Evolutionary conservation across 1,140 invertebrate genomes (phyloP), one percentile per base, ranked within the genome.

Genomic region (Aphis craccivora): DNA sequence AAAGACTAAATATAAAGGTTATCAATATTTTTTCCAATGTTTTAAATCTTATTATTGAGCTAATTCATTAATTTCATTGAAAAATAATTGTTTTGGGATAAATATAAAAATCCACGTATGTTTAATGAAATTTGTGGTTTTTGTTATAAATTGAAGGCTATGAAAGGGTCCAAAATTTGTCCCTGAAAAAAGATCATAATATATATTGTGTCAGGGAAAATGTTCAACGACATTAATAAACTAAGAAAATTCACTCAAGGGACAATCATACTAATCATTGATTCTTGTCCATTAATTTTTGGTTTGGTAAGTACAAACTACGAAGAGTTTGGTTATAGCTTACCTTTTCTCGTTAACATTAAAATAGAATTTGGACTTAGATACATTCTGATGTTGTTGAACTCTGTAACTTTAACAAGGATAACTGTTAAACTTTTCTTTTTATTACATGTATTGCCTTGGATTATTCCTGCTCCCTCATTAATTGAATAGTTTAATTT

Each of bases 221-320:
- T 67, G 18, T 67, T 30, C 14, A 23, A 60, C 20, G 25, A 8
- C 37, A n/a, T 90, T 67, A 30, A 90, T 67, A 18, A 90, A 67
- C 60, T 67, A 35, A 18, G 25, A 90, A 67, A 90, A 20, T 25
- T 40, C 30, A 90, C 22, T 37, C n/a, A 67, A 30, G 25, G 55
- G 14, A 91, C 14, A 45, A 37, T 76, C 20, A 76, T 45, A 76
- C 5, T 35, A 67, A 76, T 76, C 40, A 76, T 91, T 91, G 40
- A 76, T 91, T 76, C 43, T 76, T 45, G 60, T 91, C n/a, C 14
- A 91, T 91, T 91, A 60, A 60, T 91, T 76, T 91, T 91, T 37
- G 90, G 45, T 91, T 76, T 60, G 35, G 40, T 90, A 40, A 76
- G 30, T 76, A 76, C 89, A 22, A 43, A 76, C 25, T 76, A 76